Evolutionary conservation across 1,140 invertebrate species (phyloP), one percentile per base, ranked within the genome.

Genomic region (fruit fly (Drosophila melanogaster)): DNA sequence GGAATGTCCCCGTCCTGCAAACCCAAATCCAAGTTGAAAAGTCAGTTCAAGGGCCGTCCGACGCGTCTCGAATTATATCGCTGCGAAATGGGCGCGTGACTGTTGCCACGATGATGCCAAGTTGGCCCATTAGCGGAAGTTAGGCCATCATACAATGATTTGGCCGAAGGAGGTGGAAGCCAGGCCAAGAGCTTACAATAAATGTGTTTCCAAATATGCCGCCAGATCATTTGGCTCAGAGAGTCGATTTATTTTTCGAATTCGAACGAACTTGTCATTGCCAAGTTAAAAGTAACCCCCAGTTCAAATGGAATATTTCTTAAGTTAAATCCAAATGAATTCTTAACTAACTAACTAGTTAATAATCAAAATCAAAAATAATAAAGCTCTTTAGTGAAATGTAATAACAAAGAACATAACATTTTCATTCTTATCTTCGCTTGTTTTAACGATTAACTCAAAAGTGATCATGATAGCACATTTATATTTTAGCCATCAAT

Each of bases 41-140:
- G 62, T 70, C 80, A 60, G 61, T 57, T 69, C 49, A 77, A 69
- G 56, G 51, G 71, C 49, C 46, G 15, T 1, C 37, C 38, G 37
- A 40, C 37, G 19, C 15, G n/a, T 37, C 47, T 58, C 55, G 40
- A 62, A 59, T 60, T 54, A 61, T 54, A 61, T 57, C 37, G 30
- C 15, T 17, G 30, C 24, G 24, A 67, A 73, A 57, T 60, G 43
- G 59, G 60, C 65, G 83, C 81, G 81, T 87, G 83, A 83, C 83
- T 79, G 81, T 60, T 71, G 58, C 70, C 60, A 75, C 60, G 65
- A 50, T 51, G 60, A 43, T 46, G 26, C 22, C 17, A 76, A 79
- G 58, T 78, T 75, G 47, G 51, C 60, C 78, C 81, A 87, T 86
- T 86, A 86, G 61, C 75, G 38, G 15, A 15, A 24, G 14, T 24